Evolutionary conservation across 2,113 vertebrate species (phyloP).

Genomic region (Gymnobelideus leadbeateri): DNA sequence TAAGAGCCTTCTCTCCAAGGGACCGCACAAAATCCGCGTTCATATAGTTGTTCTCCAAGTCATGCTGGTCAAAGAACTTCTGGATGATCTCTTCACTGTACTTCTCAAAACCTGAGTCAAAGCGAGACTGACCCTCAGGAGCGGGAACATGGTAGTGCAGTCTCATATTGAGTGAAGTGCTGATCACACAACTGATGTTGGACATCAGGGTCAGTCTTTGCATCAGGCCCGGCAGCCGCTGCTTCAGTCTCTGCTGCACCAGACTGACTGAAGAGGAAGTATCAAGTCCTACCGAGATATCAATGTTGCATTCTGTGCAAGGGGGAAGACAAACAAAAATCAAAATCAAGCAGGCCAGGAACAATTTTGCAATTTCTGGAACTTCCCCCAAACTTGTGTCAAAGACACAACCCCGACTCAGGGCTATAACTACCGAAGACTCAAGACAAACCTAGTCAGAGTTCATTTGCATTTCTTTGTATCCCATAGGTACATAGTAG

Average conservation of each 20-base stretch:
- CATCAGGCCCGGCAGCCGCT: constrained; percentile 83
- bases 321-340: constrained; percentile 14
- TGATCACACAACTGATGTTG: constrained; percentile 83
- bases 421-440: background rate
- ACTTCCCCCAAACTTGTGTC: background rate
- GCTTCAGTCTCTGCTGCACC: constrained; percentile 81
- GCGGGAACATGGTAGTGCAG: constrained; percentile 84
- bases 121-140: constrained; percentile 62
- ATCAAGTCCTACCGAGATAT: constrained; percentile 91
- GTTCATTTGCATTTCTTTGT: background rate
- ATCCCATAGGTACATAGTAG: background rate
- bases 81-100: constrained; percentile 80
- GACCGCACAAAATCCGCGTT: constrained; percentile 84
- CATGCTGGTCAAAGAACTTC: constrained; percentile 84
- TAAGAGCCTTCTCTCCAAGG: constrained; percentile 83
- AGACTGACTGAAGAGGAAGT: constrained; percentile 80
- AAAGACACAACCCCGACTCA: background rate
- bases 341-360: constrained; percentile 11
- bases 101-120: constrained; percentile 86
- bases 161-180: constrained; percentile 51
- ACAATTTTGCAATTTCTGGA: background rate
- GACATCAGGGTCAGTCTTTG: constrained; percentile 76
- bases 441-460: background rate
- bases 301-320: constrained; percentile 86
- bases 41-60: constrained; percentile 80